Evolutionary conservation across 2,888 invertebrate species (phyloP), one percentile per base, ranked within the genome.

Genomic region (Bimastos eiseni): DNA sequence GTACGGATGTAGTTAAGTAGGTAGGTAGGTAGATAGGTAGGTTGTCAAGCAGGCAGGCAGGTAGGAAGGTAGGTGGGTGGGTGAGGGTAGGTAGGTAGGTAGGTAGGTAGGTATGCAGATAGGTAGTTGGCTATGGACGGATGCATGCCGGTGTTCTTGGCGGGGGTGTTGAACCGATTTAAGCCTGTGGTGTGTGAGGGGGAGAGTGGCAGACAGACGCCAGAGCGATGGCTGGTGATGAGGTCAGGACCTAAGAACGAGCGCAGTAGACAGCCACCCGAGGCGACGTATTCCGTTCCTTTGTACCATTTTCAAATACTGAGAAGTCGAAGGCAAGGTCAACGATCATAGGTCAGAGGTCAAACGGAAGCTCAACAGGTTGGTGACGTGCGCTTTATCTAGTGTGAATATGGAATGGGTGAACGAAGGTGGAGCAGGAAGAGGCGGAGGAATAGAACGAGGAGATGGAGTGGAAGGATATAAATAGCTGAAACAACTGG

Each of bases 271-370:
- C 30, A 30, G 30, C 24, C 55, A 30, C n/a, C 70, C n/a, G n/a
- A 70, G 70, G 70, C 70, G 70, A 70, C 70, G n/a, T 11, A 70
- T 70, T 70, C 70, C 70, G n/a, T n/a, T 70, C 70, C 70, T 70
- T n/a, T n/a, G 70, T 70, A n/a, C 70, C 70, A 70, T 30, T 30
- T 30, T n/a, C 70, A 70, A 70, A 2, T 1, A 5, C 13, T 4
- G 4, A 70, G 70, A 49, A 24, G 70, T n/a, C 30, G n/a, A 70
- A 70, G 70, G n/a, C 8, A n/a, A n/a, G 70, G n/a, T 70, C 70
- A 70, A 70, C 70, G 70, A 70, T n/a, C 70, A 70, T 49, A 49
- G 70, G 70, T 70, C 70, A 70, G 30, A 70, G 55, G 70, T 70
- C 70, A 70, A 70, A 70, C 70, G 70, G 70, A 70, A 70, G 17